These are phyloP conservation scores for Noctua janthina DNA, from an alignment of 2,888 invertebrate species.

Conservation along the genomic window DNA sequence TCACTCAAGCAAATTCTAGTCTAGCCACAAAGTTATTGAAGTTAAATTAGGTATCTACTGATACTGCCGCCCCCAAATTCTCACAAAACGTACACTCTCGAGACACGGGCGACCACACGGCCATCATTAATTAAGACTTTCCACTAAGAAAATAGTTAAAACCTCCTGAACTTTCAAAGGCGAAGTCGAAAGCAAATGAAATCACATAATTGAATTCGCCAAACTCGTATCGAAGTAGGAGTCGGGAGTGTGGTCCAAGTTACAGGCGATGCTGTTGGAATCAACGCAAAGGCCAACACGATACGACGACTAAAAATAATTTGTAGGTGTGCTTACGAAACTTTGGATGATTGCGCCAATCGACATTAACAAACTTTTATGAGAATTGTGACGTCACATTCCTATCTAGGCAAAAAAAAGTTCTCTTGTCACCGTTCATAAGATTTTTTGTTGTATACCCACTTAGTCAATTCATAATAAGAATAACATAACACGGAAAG, in stretches of 20 bases:
- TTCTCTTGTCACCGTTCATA: no score
- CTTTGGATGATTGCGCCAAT: background rate
- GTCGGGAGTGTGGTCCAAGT: slow-evolving; percentile 2
- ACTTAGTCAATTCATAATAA: no score
- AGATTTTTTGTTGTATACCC: no score
- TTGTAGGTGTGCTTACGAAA: background rate
- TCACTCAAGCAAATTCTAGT: slow-evolving; percentile 30
- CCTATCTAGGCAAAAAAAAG: no score
- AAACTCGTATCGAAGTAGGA: slow-evolving; percentile 32
- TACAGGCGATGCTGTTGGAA: background rate
- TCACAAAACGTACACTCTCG: slow-evolving; percentile 1
- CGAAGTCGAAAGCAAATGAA: slow-evolving; percentile 47
- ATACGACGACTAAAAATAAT: no score
- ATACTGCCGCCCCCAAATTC: background rate
- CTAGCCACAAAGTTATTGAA: slow-evolving; percentile 28
- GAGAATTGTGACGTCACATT: no score
- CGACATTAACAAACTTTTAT: no score
- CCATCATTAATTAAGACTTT: slow-evolving; percentile 47
- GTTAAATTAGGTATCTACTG: background rate
- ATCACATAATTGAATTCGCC: slow-evolving; percentile 58
- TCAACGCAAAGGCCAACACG: background rate
- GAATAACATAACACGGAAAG: no score
- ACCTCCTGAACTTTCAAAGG: slow-evolving; percentile 45
- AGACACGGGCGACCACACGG: slow-evolving; percentile 28
- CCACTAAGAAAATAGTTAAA: slow-evolving; percentile 44